Percentiles rank a stretch among this genome's conserved stretches.
These are phyloP conservation scores for Harmothoe impar DNA, from an alignment of 2,888 invertebrate genomes.

Conservation along the genomic window DNA sequence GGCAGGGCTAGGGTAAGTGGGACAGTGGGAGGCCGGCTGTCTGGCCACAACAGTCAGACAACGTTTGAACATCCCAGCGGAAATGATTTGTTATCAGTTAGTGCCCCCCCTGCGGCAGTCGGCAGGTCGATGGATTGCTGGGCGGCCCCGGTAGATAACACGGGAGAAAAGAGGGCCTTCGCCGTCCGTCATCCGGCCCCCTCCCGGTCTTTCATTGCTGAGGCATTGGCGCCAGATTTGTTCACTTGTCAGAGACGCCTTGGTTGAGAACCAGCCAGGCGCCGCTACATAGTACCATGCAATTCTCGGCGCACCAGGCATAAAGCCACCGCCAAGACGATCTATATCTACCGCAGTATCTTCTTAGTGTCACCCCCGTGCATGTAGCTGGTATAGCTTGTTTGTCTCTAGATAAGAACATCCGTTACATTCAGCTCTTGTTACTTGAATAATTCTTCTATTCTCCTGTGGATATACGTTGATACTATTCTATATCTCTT, in stretches of 20 bases:
- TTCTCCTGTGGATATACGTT: background rate
- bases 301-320: background rate
- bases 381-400: too few species aligned
- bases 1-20: background rate
- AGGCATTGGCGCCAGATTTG: conserved; percentile 15
- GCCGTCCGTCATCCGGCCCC: background rate
- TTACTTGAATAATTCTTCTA: too few species aligned
- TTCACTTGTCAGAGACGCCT: conserved; percentile 11
- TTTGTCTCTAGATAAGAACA: too few species aligned
- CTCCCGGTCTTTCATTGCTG: background rate
- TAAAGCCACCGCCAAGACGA: conserved; percentile 20
- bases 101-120: background rate
- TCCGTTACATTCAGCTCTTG: too few species aligned
- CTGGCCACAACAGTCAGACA: conserved; percentile 3
- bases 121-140: conserved; percentile 12
- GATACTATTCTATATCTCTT: background rate
- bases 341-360: background rate
- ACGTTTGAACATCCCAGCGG: conserved; percentile 40
- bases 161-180: background rate
- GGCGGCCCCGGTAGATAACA: conserved; percentile 2
- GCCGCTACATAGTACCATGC: background rate
- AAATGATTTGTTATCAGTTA: conserved; percentile 51
- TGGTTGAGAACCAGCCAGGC: background rate
- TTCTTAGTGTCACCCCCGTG: too few species aligned
- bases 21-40: conserved; percentile 5